A percentile compares a stretch with the other conserved stretches of the same genome.
Conservation (phyloP, 1,140 invertebrate species). For the Helicorthomorpha holstii region DNA sequence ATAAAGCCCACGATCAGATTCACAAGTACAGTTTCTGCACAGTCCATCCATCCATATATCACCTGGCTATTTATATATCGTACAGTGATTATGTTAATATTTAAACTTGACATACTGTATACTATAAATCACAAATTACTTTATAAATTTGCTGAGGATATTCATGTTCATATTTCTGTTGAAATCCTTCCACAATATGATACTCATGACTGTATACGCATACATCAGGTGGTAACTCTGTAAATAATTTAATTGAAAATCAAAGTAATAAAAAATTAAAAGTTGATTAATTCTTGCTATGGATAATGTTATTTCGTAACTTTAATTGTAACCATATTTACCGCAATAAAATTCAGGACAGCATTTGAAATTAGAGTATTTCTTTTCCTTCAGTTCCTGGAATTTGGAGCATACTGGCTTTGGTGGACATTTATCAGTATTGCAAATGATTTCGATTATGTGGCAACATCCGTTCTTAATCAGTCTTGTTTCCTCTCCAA, state of each 20-base stretch:
- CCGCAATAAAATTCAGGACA: slow-evolving; percentile 46
- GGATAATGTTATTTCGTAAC: background rate
- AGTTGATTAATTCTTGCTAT: background rate
- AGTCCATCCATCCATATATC: slow-evolving; percentile 11
- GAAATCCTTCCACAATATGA: slow-evolving; percentile 3
- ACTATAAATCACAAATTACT: too few species aligned
- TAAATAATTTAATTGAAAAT: slow-evolving; percentile 11
- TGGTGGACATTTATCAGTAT: slow-evolving; percentile 38
- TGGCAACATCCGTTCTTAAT: slow-evolving; percentile 51
- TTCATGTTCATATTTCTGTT: background rate
- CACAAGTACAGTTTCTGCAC: slow-evolving; percentile 10
- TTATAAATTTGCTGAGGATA: too few species aligned
- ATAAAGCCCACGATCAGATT: background rate
- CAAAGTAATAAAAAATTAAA: background rate
- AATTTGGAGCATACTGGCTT: slow-evolving; percentile 36
- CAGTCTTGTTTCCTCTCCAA: slow-evolving; percentile 36
- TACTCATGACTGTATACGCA: slow-evolving; percentile 40
- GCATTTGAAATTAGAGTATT: slow-evolving; percentile 33
- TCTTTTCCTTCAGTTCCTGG: slow-evolving; percentile 28
- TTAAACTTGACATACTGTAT: too few species aligned
- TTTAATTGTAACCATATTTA: slow-evolving; percentile 19
- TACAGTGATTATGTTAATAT: too few species aligned
- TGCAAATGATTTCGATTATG: slow-evolving; percentile 36
- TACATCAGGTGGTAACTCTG: slow-evolving; percentile 45
- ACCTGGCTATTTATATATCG: slow-evolving; percentile 8